Percentiles rank a stretch among this genome's conserved stretches.
Conservation (phyloP, 2,888 invertebrate species). For the Graphium colonna region DNA sequence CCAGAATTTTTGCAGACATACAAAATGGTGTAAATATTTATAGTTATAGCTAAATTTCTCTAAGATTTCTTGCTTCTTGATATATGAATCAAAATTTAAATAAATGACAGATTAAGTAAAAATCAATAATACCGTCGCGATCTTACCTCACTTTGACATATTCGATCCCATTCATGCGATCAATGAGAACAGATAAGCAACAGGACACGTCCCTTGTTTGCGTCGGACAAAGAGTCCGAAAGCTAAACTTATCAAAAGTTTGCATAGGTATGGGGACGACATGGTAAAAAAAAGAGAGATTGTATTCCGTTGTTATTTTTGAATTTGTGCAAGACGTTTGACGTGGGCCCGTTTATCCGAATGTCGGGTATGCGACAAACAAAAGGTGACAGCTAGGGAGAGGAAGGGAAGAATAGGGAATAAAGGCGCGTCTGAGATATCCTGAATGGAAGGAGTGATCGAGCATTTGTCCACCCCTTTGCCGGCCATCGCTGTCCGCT, state of each 20-base stretch:
- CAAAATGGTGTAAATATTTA: too few relatives aligned
- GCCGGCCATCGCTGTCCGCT: conserved; percentile 31
- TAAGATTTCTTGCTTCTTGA: too few relatives aligned
- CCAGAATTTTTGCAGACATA: too few relatives aligned
- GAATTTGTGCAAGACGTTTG: conserved; percentile 79
- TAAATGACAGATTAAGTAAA: conserved; percentile 9
- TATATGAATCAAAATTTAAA: not conserved
- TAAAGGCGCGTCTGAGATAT: conserved; percentile 67
- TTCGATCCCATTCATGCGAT: conserved; percentile 51
- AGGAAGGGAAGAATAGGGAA: conserved; percentile 58
- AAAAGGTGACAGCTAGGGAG: conserved; percentile 68
- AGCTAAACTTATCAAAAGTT: conserved; percentile 72
- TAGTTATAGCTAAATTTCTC: too few relatives aligned
- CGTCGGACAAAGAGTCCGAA: conserved; percentile 68
- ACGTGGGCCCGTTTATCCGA: conserved; percentile 56
- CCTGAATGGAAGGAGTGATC: conserved; percentile 78
- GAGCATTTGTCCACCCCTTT: conserved; percentile 46
- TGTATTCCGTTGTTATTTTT: conserved; percentile 71
- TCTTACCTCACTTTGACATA: conserved; percentile 31
- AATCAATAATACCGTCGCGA: conserved; percentile 25
- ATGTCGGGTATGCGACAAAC: conserved; percentile 48
- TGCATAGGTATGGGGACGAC: conserved; percentile 63
- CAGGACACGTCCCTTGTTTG: conserved; percentile 71
- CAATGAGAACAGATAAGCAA: conserved; percentile 60
- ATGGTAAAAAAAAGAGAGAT: conserved; percentile 61